A percentile compares a stretch with the other conserved stretches of the same genome.
Evolutionary conservation across 2,113 vertebrate species (phyloP).

Genomic region (Spheniscus mendiculus): DNA sequence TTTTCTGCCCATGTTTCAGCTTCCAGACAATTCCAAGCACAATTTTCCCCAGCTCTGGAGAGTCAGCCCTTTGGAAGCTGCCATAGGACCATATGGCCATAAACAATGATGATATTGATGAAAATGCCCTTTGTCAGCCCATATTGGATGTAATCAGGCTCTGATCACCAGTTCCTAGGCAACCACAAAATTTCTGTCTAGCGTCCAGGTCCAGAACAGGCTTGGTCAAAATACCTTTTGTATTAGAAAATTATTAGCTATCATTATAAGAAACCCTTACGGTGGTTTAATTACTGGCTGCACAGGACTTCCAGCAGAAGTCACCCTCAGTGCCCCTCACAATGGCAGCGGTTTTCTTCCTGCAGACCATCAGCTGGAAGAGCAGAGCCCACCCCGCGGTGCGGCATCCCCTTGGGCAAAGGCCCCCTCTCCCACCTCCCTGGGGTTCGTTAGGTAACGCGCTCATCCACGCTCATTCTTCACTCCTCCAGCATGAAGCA

Average conservation of each 20-base stretch:
- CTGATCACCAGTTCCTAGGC: constrained; percentile 42
- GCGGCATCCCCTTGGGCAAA: not conserved
- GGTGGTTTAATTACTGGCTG: not conserved
- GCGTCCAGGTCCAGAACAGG: not conserved
- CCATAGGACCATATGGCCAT: accelerated
- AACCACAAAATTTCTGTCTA: constrained; percentile 42
- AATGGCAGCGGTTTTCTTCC: accelerated
- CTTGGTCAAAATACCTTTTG: constrained; percentile 2
- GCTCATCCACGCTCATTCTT: not conserved
- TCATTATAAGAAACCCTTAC: not conserved
- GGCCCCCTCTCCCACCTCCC: not conserved
- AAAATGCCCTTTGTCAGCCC: constrained; percentile 20
- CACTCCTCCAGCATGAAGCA: accelerated
- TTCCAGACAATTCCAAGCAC: not conserved
- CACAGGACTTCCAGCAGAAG: not conserved
- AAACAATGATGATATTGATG: not conserved
- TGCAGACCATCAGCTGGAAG: not conserved
- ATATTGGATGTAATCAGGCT: not conserved
- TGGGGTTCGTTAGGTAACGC: accelerated
- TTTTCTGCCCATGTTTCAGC: not conserved
- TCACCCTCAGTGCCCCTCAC: not conserved
- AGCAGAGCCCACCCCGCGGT: not conserved
- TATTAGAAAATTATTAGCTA: not conserved
- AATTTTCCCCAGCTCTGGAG: not conserved
- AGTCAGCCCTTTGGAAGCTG: not conserved